phyloP scores from a whole-genome alignment of 2,113 vertebrate genomes.

The Microtus ochrogaster region DNA sequence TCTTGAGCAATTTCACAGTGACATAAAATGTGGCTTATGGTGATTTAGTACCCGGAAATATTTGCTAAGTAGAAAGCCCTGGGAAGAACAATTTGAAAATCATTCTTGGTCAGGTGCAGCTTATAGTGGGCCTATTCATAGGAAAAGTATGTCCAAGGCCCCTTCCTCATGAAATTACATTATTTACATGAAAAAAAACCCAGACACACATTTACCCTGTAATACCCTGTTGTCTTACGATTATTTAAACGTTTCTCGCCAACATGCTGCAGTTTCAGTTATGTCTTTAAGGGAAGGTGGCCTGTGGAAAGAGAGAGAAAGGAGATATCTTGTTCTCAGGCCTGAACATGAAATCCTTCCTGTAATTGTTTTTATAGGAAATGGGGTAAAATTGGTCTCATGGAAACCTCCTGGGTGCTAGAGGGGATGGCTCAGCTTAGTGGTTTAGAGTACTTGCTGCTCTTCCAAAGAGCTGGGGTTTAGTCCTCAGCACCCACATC shows the following conservation, averaged over 20 bases:
- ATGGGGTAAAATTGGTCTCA: constrained; percentile 74
- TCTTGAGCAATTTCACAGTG: constrained; percentile 68
- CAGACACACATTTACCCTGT: constrained; percentile 76
- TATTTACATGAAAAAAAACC: constrained; percentile 87
- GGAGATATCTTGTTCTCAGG: constrained; percentile 61
- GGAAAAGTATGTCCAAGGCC: constrained; percentile 55
- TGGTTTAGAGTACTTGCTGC: not conserved
- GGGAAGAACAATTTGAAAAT: constrained; percentile 82
- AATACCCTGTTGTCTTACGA: constrained; percentile 78
- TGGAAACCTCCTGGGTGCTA: not conserved
- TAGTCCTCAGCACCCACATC: not conserved
- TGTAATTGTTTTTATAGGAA: constrained; percentile 80
- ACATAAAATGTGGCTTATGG: constrained; percentile 78
- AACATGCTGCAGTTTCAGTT: constrained; percentile 72
- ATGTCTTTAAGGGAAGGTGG: constrained; percentile 70
- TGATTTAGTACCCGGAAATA: constrained; percentile 83
- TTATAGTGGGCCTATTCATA: constrained; percentile 85
- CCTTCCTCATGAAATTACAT: constrained; percentile 82
- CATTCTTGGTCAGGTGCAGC: constrained; percentile 82
- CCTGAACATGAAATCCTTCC: constrained; percentile 72
- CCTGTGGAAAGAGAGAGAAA: constrained; percentile 27
- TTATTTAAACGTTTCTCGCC: constrained; percentile 74
- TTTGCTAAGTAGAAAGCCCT: constrained; percentile 77
- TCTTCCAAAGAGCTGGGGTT: not conserved
- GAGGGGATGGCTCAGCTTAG: not conserved